Conservation (phyloP, 2,888 invertebrate species). For the Smittia sp. region DNA sequence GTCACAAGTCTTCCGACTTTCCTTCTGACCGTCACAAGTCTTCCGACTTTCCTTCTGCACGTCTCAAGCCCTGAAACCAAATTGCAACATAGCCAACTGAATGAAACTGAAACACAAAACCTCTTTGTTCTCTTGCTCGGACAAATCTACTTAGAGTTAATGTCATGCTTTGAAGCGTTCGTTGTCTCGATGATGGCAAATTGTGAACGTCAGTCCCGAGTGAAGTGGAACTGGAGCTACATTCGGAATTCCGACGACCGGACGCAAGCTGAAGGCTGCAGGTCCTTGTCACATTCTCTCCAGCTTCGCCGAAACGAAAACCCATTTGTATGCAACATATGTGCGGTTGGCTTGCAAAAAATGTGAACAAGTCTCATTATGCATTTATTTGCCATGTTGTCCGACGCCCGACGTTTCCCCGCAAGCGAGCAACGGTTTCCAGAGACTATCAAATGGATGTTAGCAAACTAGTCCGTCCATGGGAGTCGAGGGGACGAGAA, state of each 20-base stretch:
- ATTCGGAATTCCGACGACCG: background rate
- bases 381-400: conserved; percentile 29
- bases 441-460: conserved; percentile 31
- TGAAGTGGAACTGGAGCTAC: conserved; percentile 6
- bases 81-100: background rate
- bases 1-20: background rate
- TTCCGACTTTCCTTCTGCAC: background rate
- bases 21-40: background rate
- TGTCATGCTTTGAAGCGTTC: background rate
- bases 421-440: background rate
- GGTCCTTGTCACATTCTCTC: background rate
- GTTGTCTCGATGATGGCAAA: background rate
- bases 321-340: conserved; percentile 37
- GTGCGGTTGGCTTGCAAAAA: conserved; percentile 29
- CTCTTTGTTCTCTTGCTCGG: background rate
- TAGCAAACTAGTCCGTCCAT: background rate
- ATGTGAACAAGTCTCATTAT: conserved; percentile 38
- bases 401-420: background rate
- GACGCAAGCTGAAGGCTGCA: conserved; percentile 27
- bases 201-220: background rate
- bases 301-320: background rate
- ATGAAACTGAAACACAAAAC: conserved; percentile 15
- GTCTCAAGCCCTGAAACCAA: background rate
- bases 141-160: conserved; percentile 19
- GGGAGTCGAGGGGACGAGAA: background rate